Conservation (phyloP, 2,888 invertebrate species). For the Lasius fuliginosus region DNA sequence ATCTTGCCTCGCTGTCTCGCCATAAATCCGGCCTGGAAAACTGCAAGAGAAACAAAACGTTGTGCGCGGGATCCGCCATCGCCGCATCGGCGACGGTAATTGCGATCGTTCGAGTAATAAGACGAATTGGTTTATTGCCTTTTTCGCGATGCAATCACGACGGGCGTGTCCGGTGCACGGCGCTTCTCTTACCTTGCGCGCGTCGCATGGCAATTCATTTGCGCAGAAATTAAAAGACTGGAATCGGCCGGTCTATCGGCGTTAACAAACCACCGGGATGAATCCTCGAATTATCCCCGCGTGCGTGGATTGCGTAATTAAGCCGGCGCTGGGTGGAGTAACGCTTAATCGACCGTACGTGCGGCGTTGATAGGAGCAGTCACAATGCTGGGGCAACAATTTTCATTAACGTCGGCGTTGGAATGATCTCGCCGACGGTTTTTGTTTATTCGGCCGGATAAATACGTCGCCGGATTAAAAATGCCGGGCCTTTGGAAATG, state of each 20-base stretch:
- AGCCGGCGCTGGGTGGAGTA: constrained; percentile 64
- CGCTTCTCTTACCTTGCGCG: constrained; percentile 18
- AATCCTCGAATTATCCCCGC: constrained; percentile 58
- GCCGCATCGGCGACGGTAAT: constrained; percentile 46
- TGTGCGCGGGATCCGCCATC: constrained; percentile 1
- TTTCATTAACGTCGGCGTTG: constrained; percentile 65
- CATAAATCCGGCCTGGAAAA: constrained; percentile 63
- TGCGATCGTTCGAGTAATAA: constrained; percentile 59
- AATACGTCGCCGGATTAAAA: constrained; percentile 50
- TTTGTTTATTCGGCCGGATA: constrained; percentile 50
- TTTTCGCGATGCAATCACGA: constrained; percentile 57
- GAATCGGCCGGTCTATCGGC: constrained; percentile 52
- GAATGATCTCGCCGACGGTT: constrained; percentile 57
- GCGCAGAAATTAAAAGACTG: constrained; percentile 66
- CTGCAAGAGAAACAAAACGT: constrained; percentile 50
- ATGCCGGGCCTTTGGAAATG: constrained; percentile 11
- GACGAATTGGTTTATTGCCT: constrained; percentile 66
- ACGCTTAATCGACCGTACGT: constrained; percentile 70
- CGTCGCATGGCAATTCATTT: constrained; percentile 53
- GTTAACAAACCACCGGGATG: constrained; percentile 64
- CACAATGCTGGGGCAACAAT: constrained; percentile 56
- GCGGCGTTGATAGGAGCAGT: constrained; percentile 58
- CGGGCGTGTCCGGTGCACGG: not conserved
- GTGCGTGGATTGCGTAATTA: constrained; percentile 66
- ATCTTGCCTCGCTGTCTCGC: constrained; percentile 50